Evolutionary conservation across 2,797 vertebrate genomes (phyloP), one percentile per base, ranked within the genome.

Genomic region (Melanotaenia nigrans): DNA sequence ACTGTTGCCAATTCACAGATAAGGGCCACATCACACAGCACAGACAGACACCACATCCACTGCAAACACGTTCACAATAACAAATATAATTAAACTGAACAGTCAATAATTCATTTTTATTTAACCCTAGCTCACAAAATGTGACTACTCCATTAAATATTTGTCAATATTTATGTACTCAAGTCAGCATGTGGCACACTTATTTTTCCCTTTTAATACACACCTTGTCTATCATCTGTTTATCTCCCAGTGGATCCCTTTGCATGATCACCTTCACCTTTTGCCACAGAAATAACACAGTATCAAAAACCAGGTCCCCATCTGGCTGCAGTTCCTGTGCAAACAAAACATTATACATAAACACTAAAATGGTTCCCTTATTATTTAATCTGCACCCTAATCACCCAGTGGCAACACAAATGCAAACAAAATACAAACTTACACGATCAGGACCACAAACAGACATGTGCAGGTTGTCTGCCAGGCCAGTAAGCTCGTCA

Each of bases 41-140:
- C 80, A 87, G 91, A 96, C 65, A 99, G 91, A 82, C 95, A 89
- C 87, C 93, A 93, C 71, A 96, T 32, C 95, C 95, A 97, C 98
- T 99, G 79, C 69, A 90, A 65, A 79, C 13, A 85, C 8, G 61
- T 65, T 40, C 20, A 78, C 18, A 65, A 33, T 3, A 51, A 5
- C 1, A 68, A 47, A 72, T 24, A 63, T 30, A 76, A 30, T 64
- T 28, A 5, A 64, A 56, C 1, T 36, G 4, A 71, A 33, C 3
- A 14, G 1, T 45, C 9, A 71, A 53, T 36, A 49, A 18, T 42
- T 55, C 0, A 56, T 8, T 16, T 42, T 38, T 36, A 13, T 5
- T 14, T 18, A 20, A 7, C 13, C 38, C 12, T 45, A 55, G 10
- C 9, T 51, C 20, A 9, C 7, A 22, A 22, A 51, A 51, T 51